These are phyloP conservation scores for Pyrocephalus nanus DNA, from an alignment of 2,797 vertebrate species.

Conservation along the genomic window DNA sequence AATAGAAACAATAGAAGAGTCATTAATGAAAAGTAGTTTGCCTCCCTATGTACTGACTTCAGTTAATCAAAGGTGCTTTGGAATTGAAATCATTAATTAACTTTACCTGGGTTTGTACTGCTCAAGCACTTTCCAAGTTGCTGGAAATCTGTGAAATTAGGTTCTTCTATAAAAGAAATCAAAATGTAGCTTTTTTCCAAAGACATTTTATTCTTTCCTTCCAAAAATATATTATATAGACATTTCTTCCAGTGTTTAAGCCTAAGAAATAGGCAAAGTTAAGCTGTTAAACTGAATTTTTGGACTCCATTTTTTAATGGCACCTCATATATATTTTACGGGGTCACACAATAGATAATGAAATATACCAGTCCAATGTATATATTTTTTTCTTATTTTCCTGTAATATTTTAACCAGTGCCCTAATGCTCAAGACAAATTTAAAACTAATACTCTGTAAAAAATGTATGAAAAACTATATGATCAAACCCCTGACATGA, in stretches of 20 bases:
- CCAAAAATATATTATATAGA: not conserved
- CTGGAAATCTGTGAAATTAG: constrained; percentile 58
- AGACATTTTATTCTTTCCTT: not conserved
- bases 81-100: constrained; percentile 75
- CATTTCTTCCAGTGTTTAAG: not conserved
- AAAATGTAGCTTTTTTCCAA: not conserved
- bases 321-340: not conserved
- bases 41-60: constrained; percentile 39
- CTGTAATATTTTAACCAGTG: not conserved
- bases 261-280: not conserved
- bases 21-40: constrained; percentile 71
- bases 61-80: constrained; percentile 75
- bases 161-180: constrained; percentile 22
- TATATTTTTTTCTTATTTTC: not conserved
- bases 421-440: not conserved
- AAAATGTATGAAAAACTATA: not conserved
- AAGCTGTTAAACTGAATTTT: not conserved
- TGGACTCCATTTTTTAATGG: not conserved
- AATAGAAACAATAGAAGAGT: constrained; percentile 73
- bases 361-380: not conserved
- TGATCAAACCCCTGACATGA: not conserved
- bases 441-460: not conserved
- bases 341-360: not conserved
- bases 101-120: constrained; percentile 53
- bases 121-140: constrained; percentile 40